These are phyloP conservation scores for Drosophila watanabei DNA, from an alignment of 1,140 invertebrate genomes.

Conservation along the genomic window DNA sequence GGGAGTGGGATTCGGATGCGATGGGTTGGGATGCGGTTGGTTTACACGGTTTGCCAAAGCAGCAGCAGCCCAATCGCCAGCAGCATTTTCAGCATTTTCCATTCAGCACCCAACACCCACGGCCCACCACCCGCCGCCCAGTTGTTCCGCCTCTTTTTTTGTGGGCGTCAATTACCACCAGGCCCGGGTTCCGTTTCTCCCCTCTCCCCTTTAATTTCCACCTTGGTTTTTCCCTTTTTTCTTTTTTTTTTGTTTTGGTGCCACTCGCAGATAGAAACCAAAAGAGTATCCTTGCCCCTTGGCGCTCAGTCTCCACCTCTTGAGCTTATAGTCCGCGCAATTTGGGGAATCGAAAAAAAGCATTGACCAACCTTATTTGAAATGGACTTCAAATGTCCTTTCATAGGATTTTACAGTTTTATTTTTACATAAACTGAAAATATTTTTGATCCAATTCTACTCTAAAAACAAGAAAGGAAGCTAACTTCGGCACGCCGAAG, in stretches of 20 bases:
- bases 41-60: slow-evolving; percentile 39
- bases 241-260: neutral
- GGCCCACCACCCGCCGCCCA: neutral
- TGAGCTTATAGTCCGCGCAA: neutral
- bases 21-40: slow-evolving; percentile 22
- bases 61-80: slow-evolving; percentile 22
- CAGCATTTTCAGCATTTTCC: slow-evolving; percentile 21
- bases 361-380: no score
- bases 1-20: slow-evolving; percentile 3
- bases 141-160: slow-evolving; percentile 18
- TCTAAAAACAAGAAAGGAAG: no score
- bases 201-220: slow-evolving; percentile 20
- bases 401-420: no score
- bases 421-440: no score
- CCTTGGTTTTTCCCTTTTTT: neutral
- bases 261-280: slow-evolving; percentile 5
- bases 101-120: neutral
- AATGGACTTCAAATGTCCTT: no score
- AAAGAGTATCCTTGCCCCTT: slow-evolving; percentile 1
- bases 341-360: neutral
- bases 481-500: no score
- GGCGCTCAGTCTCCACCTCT: neutral
- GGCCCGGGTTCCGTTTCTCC: neutral
- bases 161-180: slow-evolving; percentile 54
- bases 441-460: no score